Evolutionary conservation across 2,797 vertebrate genomes (phyloP).

Genomic region (Xiphorhynchus erythropygius): DNA sequence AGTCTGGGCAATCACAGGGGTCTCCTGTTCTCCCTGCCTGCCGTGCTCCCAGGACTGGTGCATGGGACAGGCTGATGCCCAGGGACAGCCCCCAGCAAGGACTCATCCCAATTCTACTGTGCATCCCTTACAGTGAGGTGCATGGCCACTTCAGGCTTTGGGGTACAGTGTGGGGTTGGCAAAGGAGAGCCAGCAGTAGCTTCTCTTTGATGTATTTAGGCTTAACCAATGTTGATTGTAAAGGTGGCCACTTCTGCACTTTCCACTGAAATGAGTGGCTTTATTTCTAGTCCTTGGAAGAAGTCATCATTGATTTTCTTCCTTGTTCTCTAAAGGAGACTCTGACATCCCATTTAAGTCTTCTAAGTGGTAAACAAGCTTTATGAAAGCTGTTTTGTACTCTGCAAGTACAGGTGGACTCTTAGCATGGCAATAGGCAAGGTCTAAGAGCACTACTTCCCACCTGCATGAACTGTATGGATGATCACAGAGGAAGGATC

Average conservation of each 20-base stretch:
- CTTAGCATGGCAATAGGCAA: background rate
- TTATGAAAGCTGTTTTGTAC: background rate
- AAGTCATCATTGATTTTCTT: background rate
- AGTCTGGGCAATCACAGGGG: background rate
- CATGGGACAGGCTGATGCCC: background rate
- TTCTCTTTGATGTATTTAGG: background rate
- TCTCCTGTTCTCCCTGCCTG: background rate
- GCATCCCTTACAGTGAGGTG: rapidly evolving
- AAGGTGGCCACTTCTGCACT: background rate
- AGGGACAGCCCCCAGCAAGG: background rate
- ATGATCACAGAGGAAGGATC: background rate
- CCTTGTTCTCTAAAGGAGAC: background rate
- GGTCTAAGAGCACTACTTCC: background rate
- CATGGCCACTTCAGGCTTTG: rapidly evolving
- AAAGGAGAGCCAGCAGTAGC: background rate
- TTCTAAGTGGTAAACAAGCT: background rate
- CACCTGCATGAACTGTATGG: background rate
- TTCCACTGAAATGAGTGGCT: background rate
- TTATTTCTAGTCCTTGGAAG: background rate
- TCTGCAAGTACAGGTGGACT: background rate
- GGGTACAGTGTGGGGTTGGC: rapidly evolving
- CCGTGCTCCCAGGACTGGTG: background rate
- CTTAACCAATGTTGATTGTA: background rate
- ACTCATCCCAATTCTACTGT: background rate
- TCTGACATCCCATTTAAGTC: background rate